A percentile compares a stretch with the other conserved stretches of the same genome.
Conservation (phyloP, 2,888 invertebrate species). For the Pycnomerus fuliginosus region DNA sequence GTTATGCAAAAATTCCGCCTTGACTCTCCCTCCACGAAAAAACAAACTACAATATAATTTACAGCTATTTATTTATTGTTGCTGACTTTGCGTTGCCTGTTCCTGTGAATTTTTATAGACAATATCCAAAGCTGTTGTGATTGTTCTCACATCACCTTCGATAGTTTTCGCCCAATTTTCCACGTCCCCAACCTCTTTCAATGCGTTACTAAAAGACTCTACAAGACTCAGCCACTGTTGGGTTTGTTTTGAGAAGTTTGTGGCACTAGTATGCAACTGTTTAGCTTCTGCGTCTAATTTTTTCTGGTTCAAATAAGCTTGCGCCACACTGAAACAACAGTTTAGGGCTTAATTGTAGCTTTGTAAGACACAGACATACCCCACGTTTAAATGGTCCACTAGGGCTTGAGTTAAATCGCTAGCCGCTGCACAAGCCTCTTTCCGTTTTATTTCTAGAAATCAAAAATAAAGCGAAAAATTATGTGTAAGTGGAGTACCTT, state of each 20-base stretch:
- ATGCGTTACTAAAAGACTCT: constrained; percentile 81
- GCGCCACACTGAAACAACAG: constrained; percentile 76
- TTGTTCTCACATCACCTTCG: constrained; percentile 91
- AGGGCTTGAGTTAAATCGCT: constrained; percentile 90
- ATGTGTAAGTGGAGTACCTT: constrained; percentile 59
- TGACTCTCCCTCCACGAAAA: not conserved
- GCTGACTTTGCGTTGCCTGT: constrained; percentile 17
- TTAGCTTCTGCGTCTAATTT: constrained; percentile 97
- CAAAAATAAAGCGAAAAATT: constrained; percentile 2
- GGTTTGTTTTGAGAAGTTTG: constrained; percentile 94
- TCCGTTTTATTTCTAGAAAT: constrained; percentile 80
- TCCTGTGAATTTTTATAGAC: constrained; percentile 79
- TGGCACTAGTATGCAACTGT: constrained; percentile 88
- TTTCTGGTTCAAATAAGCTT: constrained; percentile 98
- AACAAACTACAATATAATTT: constrained; percentile 1
- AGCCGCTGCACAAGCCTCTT: constrained; percentile 90
- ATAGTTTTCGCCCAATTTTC: constrained; percentile 98
- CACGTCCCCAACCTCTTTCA: constrained; percentile 97
- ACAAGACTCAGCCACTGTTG: constrained; percentile 95
- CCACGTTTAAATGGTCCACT: constrained; percentile 96
- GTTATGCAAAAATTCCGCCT: not conserved
- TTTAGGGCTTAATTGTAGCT: not conserved
- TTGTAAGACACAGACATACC: constrained; percentile 60
- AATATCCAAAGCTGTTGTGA: constrained; percentile 88
- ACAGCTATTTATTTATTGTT: constrained; percentile 3